These are phyloP conservation scores for Sinella curviseta DNA, from an alignment of 1,140 invertebrate species.

Conservation along the genomic window DNA sequence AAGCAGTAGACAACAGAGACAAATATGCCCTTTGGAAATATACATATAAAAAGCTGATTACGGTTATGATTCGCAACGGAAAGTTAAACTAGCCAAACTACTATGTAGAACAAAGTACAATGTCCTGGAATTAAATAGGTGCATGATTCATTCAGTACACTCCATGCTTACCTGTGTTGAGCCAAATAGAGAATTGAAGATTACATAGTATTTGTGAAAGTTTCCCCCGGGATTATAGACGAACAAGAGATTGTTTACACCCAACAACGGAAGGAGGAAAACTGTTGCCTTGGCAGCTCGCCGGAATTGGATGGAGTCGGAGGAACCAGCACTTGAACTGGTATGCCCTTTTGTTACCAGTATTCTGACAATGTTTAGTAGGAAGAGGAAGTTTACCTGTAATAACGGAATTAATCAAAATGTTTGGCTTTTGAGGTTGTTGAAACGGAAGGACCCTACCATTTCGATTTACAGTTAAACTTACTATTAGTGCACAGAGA, in stretches of 20 bases:
- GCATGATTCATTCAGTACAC: neutral
- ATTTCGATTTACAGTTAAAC: conserved; percentile 41
- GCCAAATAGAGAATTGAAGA: conserved; percentile 59
- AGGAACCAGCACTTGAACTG: conserved; percentile 51
- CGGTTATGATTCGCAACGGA: neutral
- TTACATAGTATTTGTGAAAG: conserved; percentile 56
- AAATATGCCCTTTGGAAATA: conserved; percentile 57
- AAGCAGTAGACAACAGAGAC: conserved; percentile 61
- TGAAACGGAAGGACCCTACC: neutral
- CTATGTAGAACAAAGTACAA: no score
- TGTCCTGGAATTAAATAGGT: neutral
- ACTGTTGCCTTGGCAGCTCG: conserved; percentile 62
- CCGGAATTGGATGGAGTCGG: conserved; percentile 55
- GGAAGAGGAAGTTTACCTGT: conserved; percentile 58
- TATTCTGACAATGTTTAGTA: conserved; percentile 60
- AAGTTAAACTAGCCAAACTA: no score
- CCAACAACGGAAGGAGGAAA: conserved; percentile 61
- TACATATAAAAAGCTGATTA: neutral
- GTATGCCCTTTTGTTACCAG: conserved; percentile 56
- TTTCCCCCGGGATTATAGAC: conserved; percentile 58
- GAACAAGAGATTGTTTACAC: conserved; percentile 61
- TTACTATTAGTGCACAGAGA: conserved; percentile 56
- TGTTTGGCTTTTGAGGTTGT: neutral
- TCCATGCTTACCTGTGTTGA: conserved; percentile 56
- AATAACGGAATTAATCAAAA: conserved; percentile 36